Evolutionary conservation across 2,113 vertebrate genomes (phyloP).

Genomic region (Potamarius usumacintae): DNA sequence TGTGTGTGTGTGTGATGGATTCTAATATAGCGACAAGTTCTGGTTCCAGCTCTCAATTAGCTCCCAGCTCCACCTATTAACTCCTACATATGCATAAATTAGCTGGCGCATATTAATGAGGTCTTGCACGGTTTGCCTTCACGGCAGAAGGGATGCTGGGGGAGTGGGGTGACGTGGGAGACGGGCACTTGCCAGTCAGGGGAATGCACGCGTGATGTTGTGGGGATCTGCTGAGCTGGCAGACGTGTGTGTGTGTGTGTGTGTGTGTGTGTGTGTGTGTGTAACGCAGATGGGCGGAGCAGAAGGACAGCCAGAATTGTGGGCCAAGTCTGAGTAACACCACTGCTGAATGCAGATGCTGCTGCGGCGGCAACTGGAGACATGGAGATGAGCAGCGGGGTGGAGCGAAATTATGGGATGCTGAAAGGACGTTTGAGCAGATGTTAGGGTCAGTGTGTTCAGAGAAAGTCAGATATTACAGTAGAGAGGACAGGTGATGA

Average conservation of each 20-base stretch:
- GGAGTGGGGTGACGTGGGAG: conserved; percentile 30
- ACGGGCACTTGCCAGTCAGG: conserved; percentile 50
- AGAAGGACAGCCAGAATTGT: conserved; percentile 63
- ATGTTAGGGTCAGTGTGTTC: conserved; percentile 72
- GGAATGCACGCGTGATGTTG: background rate
- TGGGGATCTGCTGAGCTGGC: conserved; percentile 23
- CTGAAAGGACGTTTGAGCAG: conserved; percentile 58
- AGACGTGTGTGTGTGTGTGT: background rate
- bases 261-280: conserved; percentile 42
- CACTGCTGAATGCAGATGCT: conserved; percentile 52
- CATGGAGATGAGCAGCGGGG: background rate
- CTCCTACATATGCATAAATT: conserved; percentile 63
- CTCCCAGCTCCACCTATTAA: conserved; percentile 71
- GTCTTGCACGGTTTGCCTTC: conserved; percentile 56
- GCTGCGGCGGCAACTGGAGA: conserved; percentile 6
- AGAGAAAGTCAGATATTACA: conserved; percentile 63
- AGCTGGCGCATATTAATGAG: conserved; percentile 42
- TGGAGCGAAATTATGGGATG: conserved; percentile 19
- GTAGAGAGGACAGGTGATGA: conserved; percentile 54
- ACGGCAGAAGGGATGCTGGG: conserved; percentile 17
- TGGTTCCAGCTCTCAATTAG: conserved; percentile 69
- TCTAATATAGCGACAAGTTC: conserved; percentile 67
- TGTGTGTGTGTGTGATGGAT: conserved; percentile 61
- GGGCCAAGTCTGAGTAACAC: conserved; percentile 54
- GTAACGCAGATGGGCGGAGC: conserved; percentile 57